These are phyloP conservation scores for Diarsia dahlii DNA, from an alignment of 2,888 invertebrate genomes.

Conservation along the genomic window DNA sequence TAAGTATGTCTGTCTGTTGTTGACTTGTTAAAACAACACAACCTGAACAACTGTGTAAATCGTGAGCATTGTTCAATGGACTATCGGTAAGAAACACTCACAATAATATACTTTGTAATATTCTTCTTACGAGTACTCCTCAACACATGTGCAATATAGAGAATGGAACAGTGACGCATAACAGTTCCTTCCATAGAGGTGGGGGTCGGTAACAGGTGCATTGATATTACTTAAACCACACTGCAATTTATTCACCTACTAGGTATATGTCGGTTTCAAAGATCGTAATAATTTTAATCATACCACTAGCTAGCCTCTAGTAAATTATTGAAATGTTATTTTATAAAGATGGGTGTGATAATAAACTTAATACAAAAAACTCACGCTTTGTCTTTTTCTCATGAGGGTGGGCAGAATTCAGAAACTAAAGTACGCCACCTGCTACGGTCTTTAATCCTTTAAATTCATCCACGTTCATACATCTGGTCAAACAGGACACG, in stretches of 20 bases:
- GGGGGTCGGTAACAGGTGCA: constrained; percentile 49
- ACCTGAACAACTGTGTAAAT: constrained; percentile 34
- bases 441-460: background rate
- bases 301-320: too few species aligned
- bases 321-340: constrained; percentile 1
- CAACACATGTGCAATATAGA: constrained; percentile 28
- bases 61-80: constrained; percentile 24
- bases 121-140: constrained; percentile 11
- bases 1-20: background rate
- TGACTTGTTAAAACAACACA: constrained; percentile 5
- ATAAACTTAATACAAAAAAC: background rate
- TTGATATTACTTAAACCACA: constrained; percentile 41
- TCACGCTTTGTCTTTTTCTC: background rate
- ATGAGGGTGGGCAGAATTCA: constrained; percentile 2
- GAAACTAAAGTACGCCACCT: background rate
- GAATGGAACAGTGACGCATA: constrained; percentile 36
- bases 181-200: constrained; percentile 37
- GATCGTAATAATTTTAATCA: constrained; percentile 40
- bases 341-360: background rate
- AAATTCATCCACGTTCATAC: background rate
- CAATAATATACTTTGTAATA: background rate
- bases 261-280: constrained; percentile 40
- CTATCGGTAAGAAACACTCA: constrained; percentile 25
- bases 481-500: background rate
- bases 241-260: constrained; percentile 6